Evolutionary conservation across 2,888 invertebrate species (phyloP).

Genomic region (Ligdia adustata): DNA sequence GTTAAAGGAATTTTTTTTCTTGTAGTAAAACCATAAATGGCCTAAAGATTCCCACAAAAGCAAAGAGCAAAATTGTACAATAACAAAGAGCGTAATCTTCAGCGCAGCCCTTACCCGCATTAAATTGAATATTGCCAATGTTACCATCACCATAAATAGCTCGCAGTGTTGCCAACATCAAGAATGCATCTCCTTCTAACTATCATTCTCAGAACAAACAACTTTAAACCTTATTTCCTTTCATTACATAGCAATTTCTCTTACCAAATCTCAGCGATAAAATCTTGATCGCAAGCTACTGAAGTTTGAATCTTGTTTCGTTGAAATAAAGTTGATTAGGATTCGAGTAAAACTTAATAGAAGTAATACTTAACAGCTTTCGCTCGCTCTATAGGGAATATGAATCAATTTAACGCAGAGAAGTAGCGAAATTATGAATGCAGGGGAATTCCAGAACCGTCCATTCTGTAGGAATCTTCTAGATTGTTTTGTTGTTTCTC

Average conservation of each 20-base stretch:
- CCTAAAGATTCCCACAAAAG: not conserved
- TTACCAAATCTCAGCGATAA: slow-evolving; percentile 11
- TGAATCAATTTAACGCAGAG: slow-evolving; percentile 59
- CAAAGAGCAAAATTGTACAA: slow-evolving; percentile 6
- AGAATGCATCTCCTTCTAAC: slow-evolving; percentile 40
- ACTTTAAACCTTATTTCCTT: slow-evolving; percentile 2
- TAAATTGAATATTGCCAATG: slow-evolving; percentile 41
- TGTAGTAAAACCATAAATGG: not conserved
- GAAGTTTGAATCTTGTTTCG: slow-evolving; percentile 22
- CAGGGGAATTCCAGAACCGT: too few relatives aligned
- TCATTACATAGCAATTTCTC: slow-evolving; percentile 13
- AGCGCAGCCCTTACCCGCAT: slow-evolving; percentile 9
- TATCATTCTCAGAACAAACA: slow-evolving; percentile 7
- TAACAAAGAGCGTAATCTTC: slow-evolving; percentile 8
- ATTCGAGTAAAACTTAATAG: slow-evolving; percentile 8
- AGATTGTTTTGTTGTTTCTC: too few relatives aligned
- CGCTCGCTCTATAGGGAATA: slow-evolving; percentile 43
- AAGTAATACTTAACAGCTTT: slow-evolving; percentile 41
- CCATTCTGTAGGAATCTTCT: too few relatives aligned
- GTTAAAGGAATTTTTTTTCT: not conserved
- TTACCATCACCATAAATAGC: slow-evolving; percentile 46
- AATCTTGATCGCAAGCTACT: slow-evolving; percentile 21
- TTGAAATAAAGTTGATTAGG: slow-evolving; percentile 23
- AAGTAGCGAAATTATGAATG: slow-evolving; percentile 35
- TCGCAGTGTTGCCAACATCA: slow-evolving; percentile 36